Evolutionary conservation across 2,888 invertebrate genomes (phyloP).

Genomic region (Dendrolimus pini): DNA sequence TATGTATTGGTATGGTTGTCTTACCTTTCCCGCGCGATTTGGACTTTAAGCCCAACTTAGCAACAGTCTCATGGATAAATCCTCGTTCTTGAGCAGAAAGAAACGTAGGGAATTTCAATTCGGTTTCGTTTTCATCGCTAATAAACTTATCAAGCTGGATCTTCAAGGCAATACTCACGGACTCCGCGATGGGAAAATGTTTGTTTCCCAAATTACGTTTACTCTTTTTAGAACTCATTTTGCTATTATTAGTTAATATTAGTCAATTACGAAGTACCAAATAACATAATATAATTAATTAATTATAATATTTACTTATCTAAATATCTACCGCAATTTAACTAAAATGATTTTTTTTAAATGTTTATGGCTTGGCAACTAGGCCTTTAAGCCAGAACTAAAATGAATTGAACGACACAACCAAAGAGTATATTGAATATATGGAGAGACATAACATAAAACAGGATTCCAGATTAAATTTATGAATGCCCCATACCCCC

Average conservation of each 20-base stretch:
- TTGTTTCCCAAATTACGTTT: conserved; percentile 56
- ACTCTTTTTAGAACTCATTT: conserved; percentile 63
- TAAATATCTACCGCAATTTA: too few relatives aligned
- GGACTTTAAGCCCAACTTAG: conserved; percentile 82
- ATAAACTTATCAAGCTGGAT: conserved; percentile 67
- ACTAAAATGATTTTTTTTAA: too few relatives aligned
- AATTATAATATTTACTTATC: neutral
- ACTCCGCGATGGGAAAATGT: conserved; percentile 67
- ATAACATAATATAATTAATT: neutral
- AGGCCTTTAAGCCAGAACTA: too few relatives aligned
- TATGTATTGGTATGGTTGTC: neutral
- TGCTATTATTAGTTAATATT: conserved; percentile 7
- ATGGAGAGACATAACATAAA: too few relatives aligned
- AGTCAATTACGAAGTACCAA: conserved; percentile 1
- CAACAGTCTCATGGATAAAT: conserved; percentile 85
- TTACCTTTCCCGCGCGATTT: conserved; percentile 89
- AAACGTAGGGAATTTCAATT: conserved; percentile 82
- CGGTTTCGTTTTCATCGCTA: conserved; percentile 64
- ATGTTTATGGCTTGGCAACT: too few relatives aligned
- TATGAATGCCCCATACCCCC: too few relatives aligned
- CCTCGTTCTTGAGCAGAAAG: conserved; percentile 87
- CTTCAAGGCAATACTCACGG: conserved; percentile 67
- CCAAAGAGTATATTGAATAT: too few relatives aligned
- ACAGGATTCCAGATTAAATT: too few relatives aligned
- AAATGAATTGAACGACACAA: too few relatives aligned